These are phyloP conservation scores for Rhynchopsitta pachyrhyncha DNA, from an alignment of 2,113 vertebrate species.

Conservation along the genomic window DNA sequence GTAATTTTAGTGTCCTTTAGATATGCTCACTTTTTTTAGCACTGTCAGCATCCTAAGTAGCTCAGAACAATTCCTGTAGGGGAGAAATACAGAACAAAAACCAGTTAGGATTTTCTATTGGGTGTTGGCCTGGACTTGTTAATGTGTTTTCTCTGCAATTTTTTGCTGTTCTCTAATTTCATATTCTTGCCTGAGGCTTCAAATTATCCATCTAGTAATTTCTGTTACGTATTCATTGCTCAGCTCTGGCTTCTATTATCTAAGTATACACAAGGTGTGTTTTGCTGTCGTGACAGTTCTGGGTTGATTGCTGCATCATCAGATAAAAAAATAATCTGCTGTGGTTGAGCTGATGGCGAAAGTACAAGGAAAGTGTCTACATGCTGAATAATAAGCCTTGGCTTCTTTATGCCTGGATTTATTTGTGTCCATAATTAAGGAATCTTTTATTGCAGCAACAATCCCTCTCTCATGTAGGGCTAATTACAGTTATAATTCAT, in stretches of 20 bases:
- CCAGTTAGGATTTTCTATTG: not conserved
- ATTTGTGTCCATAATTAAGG: conserved; percentile 9
- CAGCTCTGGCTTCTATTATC: conserved; percentile 1
- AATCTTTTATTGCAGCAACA: conserved; percentile 25
- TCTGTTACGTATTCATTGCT: conserved; percentile 10
- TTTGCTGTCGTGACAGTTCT: conserved; percentile 16
- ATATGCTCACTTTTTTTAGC: not conserved
- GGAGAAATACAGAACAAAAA: not conserved
- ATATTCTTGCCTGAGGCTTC: conserved; percentile 9
- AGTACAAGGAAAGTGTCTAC: conserved; percentile 34
- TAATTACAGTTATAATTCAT: conserved; percentile 42
- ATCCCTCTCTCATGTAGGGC: conserved; percentile 10
- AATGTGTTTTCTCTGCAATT: not conserved
- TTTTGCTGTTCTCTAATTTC: not conserved
- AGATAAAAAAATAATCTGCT: conserved; percentile 35
- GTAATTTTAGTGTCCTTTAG: not conserved
- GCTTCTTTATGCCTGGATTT: not conserved
- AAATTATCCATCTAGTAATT: conserved; percentile 2
- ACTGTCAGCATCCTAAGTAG: not conserved
- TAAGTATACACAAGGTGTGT: not conserved
- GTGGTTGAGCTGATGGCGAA: conserved; percentile 28
- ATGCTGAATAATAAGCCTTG: conserved; percentile 2
- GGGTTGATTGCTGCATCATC: conserved; percentile 31
- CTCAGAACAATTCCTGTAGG: not conserved
- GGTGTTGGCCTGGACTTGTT: not conserved